These are phyloP conservation scores for Sinelater perroti DNA, from an alignment of 2,888 invertebrate genomes.

Conservation along the genomic window DNA sequence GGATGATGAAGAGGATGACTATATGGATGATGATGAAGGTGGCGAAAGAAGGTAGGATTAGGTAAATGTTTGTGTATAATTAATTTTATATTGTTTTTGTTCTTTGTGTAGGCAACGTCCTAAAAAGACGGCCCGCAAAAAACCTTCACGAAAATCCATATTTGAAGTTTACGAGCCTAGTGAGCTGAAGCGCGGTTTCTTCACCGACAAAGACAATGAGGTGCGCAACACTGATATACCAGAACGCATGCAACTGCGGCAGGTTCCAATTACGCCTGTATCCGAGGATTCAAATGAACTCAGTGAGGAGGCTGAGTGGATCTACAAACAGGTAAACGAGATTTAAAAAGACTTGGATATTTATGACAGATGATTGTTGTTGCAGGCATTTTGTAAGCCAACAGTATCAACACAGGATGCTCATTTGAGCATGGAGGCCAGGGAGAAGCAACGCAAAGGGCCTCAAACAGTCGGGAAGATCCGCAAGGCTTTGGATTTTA, in stretches of 20 bases:
- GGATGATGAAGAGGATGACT: constrained; percentile 82
- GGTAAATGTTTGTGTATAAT: constrained; percentile 13
- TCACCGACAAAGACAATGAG: constrained; percentile 93
- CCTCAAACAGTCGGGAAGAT: constrained; percentile 86
- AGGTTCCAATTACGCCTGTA: constrained; percentile 84
- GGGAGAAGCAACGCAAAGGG: constrained; percentile 69
- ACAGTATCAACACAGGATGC: constrained; percentile 83
- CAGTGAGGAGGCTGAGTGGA: constrained; percentile 97
- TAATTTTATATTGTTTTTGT: constrained; percentile 14
- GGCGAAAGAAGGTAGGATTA: constrained; percentile 61
- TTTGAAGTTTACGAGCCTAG: constrained; percentile 97
- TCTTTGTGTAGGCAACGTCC: constrained; percentile 62
- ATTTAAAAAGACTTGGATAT: not conserved
- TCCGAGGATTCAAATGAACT: constrained; percentile 86
- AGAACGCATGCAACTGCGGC: constrained; percentile 91
- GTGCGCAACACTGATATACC: constrained; percentile 89
- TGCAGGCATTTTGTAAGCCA: constrained; percentile 80
- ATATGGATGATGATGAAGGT: constrained; percentile 79
- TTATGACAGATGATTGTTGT: not conserved
- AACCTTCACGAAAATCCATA: constrained; percentile 83
- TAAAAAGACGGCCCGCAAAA: constrained; percentile 80
- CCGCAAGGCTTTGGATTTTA: constrained; percentile 92
- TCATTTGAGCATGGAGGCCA: constrained; percentile 63
- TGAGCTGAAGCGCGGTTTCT: constrained; percentile 94
- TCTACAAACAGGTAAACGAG: constrained; percentile 75